A percentile compares a stretch with the other conserved stretches of the same genome.
Conservation (phyloP, 2,797 vertebrate genomes). For the Etheostoma perlongum region DNA sequence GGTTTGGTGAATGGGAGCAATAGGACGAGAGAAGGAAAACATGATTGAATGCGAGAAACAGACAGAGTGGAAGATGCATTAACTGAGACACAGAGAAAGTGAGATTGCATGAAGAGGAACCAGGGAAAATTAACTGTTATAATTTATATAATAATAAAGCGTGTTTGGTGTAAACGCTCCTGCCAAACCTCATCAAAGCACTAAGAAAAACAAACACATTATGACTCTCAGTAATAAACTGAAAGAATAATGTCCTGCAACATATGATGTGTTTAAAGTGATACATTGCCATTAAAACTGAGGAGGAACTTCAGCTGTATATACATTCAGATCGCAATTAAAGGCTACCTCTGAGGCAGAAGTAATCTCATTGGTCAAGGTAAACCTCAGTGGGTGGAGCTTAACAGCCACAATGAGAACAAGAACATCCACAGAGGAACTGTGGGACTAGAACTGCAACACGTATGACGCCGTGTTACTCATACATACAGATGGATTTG, state of each 20-base stretch:
- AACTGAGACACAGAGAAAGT: constrained; percentile 5
- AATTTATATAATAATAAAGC: constrained; percentile 55
- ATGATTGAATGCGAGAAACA: constrained; percentile 30
- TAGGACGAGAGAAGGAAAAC: constrained; percentile 4
- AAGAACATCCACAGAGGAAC: neutral
- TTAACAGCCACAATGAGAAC: neutral
- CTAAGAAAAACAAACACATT: neutral
- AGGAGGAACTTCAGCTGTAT: neutral
- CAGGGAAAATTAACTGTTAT: constrained; percentile 55
- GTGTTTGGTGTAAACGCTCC: constrained; percentile 25
- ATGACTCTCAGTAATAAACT: neutral
- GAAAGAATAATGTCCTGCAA: neutral
- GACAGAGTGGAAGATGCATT: constrained; percentile 19
- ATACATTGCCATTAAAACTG: neutral
- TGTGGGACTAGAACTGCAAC: neutral
- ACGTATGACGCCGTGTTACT: neutral
- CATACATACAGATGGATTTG: neutral
- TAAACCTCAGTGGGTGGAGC: constrained; percentile 3
- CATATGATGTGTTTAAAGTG: neutral
- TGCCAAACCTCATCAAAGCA: constrained; percentile 14
- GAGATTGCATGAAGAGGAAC: constrained; percentile 35
- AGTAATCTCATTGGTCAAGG: neutral
- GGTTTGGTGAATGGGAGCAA: constrained; percentile 64
- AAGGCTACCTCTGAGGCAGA: neutral
- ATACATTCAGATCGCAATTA: neutral